Evolutionary conservation across 2,888 invertebrate species (phyloP).

Genomic region (Bugulina stolonifera): DNA sequence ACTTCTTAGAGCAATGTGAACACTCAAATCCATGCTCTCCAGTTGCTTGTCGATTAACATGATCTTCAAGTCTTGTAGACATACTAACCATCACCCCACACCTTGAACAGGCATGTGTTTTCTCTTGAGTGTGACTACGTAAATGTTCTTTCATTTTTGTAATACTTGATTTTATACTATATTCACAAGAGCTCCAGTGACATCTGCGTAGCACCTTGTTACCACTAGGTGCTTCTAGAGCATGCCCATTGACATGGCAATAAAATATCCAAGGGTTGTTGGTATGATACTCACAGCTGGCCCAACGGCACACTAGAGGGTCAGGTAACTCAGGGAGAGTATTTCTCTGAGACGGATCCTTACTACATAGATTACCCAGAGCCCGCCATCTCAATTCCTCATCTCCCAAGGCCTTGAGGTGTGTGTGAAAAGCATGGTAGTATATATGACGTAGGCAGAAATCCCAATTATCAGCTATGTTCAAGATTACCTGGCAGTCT

Average conservation of each 20-base stretch:
- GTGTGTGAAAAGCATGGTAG: constrained; percentile 10
- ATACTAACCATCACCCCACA: neutral
- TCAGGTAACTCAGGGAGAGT: neutral
- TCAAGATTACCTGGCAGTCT: neutral
- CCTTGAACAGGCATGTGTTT: neutral
- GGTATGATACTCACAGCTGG: neutral
- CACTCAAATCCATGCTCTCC: neutral
- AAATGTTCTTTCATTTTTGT: constrained; percentile 2
- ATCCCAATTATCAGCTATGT: neutral
- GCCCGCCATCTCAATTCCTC: neutral
- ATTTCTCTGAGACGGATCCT: neutral
- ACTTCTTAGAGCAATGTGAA: constrained; percentile 23
- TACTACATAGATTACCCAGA: neutral
- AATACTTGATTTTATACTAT: neutral
- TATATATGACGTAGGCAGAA: neutral
- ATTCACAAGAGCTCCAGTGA: neutral
- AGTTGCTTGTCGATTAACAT: neutral
- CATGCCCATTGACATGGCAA: neutral
- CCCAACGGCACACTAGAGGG: neutral
- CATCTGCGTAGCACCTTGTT: neutral
- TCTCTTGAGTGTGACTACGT: neutral
- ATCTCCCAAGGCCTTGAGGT: constrained; percentile 7
- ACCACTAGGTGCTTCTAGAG: neutral
- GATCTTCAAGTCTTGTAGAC: neutral
- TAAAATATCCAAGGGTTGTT: neutral